phyloP scores from a whole-genome alignment of 1,140 invertebrate species.

The Potamilus streckersoni region DNA sequence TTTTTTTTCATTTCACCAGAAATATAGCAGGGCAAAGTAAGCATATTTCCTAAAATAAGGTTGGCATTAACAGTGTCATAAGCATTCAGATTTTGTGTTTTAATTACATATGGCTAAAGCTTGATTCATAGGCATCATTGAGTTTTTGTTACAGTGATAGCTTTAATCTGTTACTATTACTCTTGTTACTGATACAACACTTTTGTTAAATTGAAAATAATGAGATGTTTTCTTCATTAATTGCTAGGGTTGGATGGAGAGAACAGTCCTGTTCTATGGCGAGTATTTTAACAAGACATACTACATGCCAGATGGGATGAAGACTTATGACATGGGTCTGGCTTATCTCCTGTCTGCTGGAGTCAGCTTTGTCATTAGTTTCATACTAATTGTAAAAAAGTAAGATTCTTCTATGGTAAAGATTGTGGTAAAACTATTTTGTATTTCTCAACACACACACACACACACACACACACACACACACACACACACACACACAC shows the following conservation, averaged over 20 bases:
- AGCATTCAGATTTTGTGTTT: no score
- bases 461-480: not conserved
- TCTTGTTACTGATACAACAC: not conserved
- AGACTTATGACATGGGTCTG: constrained; percentile 76
- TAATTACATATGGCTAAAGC: no score
- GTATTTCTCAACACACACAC: no score
- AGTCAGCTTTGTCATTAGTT: constrained; percentile 74
- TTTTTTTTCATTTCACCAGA: no score
- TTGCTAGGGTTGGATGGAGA: constrained; percentile 77
- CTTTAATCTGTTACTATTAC: no score
- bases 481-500: not conserved
- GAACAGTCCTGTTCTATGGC: constrained; percentile 83
- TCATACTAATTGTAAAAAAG: constrained; percentile 75
- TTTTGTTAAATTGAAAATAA: not conserved
- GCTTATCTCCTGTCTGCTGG: constrained; percentile 80
- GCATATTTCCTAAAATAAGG: no score
- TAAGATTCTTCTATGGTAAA: constrained; percentile 42
- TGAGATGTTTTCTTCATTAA: constrained; percentile 10
- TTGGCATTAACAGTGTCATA: no score
- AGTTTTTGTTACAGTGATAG: no score
- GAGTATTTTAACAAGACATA: constrained; percentile 71
- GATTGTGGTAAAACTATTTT: constrained; percentile 66
- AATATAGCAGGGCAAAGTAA: no score
- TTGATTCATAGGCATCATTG: no score
- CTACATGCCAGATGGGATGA: constrained; percentile 1